Evolutionary conservation across 1,140 invertebrate genomes (phyloP).

Genomic region (Lasioglossum baleicum): DNA sequence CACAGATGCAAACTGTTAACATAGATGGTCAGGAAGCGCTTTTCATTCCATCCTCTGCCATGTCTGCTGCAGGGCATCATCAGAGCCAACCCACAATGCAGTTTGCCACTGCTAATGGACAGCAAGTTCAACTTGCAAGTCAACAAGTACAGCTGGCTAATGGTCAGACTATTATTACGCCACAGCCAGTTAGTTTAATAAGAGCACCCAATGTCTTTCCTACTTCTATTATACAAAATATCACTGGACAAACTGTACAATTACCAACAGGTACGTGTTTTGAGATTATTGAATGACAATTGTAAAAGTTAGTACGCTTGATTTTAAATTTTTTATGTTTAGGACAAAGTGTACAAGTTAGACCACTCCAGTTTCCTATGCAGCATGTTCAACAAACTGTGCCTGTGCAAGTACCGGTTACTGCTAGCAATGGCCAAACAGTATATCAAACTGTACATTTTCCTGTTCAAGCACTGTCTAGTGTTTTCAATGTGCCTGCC

Average conservation of each 20-base stretch:
- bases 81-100: constrained; percentile 76
- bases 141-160: constrained; percentile 82
- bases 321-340: constrained; percentile 60
- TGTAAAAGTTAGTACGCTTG: no score
- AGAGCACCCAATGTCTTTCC: constrained; percentile 76
- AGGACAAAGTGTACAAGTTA: constrained; percentile 89
- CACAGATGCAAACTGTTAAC: constrained; percentile 92
- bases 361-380: constrained; percentile 88
- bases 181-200: constrained; percentile 81
- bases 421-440: constrained; percentile 93
- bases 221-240: constrained; percentile 78
- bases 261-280: constrained; percentile 72
- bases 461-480: constrained; percentile 87
- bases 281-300: neutral
- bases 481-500: constrained; percentile 81
- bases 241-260: constrained; percentile 78
- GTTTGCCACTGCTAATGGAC: constrained; percentile 75
- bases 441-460: constrained; percentile 96
- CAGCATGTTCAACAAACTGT: constrained; percentile 87
- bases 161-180: constrained; percentile 77
- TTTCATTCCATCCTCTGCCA: constrained; percentile 87
- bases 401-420: constrained; percentile 95
- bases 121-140: constrained; percentile 78
- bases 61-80: constrained; percentile 73
- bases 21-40: constrained; percentile 95